Evolutionary conservation across 2,797 vertebrate species (phyloP).

Genomic region (Etheostoma perlongum): DNA sequence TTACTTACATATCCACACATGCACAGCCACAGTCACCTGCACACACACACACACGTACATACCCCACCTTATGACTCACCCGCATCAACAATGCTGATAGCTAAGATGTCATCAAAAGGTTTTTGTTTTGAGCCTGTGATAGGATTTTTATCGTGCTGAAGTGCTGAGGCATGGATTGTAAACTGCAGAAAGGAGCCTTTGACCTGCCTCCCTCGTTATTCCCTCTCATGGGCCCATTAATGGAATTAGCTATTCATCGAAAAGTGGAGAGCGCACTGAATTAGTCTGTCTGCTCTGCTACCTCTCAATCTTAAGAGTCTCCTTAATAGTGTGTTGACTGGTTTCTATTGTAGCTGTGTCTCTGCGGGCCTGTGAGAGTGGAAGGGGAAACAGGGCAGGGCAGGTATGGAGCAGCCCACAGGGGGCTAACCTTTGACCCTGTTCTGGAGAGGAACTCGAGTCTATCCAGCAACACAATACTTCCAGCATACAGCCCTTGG

Average conservation of each 20-base stretch:
- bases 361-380: slow-evolving; percentile 52
- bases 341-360: slow-evolving; percentile 50
- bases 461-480: slow-evolving; percentile 89
- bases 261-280: slow-evolving; percentile 71
- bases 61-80: slow-evolving; percentile 60
- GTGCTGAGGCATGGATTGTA: slow-evolving; percentile 63
- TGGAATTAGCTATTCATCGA: slow-evolving; percentile 76
- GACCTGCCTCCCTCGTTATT: slow-evolving; percentile 56
- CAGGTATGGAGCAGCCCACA: slow-evolving; percentile 87
- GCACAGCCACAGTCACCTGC: slow-evolving; percentile 22
- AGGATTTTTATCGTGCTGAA: slow-evolving; percentile 70
- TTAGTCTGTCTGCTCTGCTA: slow-evolving; percentile 77
- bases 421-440: slow-evolving; percentile 90
- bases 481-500: slow-evolving; percentile 82
- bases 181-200: slow-evolving; percentile 44
- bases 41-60: slow-evolving; percentile 25
- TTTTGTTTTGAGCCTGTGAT: slow-evolving; percentile 68
- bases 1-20: slow-evolving; percentile 43
- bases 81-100: slow-evolving; percentile 70
- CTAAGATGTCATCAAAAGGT: slow-evolving; percentile 70
- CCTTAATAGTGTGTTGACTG: slow-evolving; percentile 70
- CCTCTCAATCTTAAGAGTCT: slow-evolving; percentile 76
- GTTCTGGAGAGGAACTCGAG: slow-evolving; percentile 74
- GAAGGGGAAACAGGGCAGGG: slow-evolving; percentile 63
- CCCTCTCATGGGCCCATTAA: slow-evolving; percentile 68